phyloP scores from a whole-genome alignment of 2,888 invertebrate genomes.

The Apocheima hispidaria region DNA sequence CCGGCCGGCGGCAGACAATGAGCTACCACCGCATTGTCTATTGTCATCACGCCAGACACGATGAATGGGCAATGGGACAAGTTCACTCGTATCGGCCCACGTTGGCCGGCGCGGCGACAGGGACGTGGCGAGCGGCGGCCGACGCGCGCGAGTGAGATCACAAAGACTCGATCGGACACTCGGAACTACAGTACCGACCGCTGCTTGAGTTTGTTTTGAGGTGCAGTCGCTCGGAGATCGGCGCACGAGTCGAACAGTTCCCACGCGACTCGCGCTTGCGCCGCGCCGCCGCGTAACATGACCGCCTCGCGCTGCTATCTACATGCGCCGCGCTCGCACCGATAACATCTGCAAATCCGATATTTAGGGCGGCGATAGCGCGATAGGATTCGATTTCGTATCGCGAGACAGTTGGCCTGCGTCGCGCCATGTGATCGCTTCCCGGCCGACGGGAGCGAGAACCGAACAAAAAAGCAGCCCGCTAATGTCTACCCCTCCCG shows the following conservation, averaged over 20 bases:
- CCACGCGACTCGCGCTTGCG: conserved; percentile 41
- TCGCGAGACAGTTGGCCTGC: conserved; percentile 62
- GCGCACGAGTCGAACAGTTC: conserved; percentile 70
- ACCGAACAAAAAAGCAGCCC: conserved; percentile 73
- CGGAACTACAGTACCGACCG: conserved; percentile 78
- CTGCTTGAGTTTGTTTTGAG: conserved; percentile 79
- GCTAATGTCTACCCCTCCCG: conserved; percentile 79
- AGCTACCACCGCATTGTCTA: conserved; percentile 72
- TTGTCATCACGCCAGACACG: conserved; percentile 68
- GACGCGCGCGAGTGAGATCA: conserved; percentile 53
- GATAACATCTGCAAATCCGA: conserved; percentile 82
- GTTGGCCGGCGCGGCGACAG: conserved; percentile 54
- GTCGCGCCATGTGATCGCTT: conserved; percentile 76
- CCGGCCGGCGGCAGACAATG: conserved; percentile 64
- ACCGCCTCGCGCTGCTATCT: conserved; percentile 64
- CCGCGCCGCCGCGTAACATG: conserved; percentile 62
- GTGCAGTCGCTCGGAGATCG: conserved; percentile 68
- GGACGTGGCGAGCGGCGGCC: conserved; percentile 51
- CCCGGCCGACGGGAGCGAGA: conserved; percentile 70
- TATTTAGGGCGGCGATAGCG: conserved; percentile 76
- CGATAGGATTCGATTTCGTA: conserved; percentile 73
- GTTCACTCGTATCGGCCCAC: conserved; percentile 72
- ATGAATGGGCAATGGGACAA: conserved; percentile 83
- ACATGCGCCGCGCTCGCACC: conserved; percentile 66
- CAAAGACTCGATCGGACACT: conserved; percentile 65